Percentiles rank a stretch among this genome's conserved stretches.
These are phyloP conservation scores for Thereva nobilitata DNA, from an alignment of 2,888 invertebrate genomes.

Conservation along the genomic window DNA sequence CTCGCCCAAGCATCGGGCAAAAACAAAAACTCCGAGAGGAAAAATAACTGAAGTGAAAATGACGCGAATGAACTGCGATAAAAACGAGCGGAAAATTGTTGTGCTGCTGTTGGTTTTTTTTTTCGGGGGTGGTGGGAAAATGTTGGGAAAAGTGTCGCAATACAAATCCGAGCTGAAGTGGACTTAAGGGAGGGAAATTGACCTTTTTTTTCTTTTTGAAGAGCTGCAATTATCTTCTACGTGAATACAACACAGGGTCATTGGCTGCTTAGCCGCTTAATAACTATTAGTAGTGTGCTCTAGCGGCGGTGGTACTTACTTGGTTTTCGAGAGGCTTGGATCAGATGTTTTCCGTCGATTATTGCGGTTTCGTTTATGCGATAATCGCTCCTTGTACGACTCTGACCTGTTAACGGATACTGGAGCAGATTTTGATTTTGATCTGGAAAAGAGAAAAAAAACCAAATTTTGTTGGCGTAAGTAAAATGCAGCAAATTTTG, in stretches of 20 bases:
- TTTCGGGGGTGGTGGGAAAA: too few relatives aligned
- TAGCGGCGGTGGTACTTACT: slow-evolving; percentile 59
- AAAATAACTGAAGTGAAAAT: slow-evolving; percentile 10
- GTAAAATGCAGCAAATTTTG: background rate
- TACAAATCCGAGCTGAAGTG: too few relatives aligned
- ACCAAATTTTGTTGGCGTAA: too few relatives aligned
- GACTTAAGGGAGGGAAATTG: too few relatives aligned
- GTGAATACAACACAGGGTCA: too few relatives aligned
- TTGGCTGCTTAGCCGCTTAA: too few relatives aligned
- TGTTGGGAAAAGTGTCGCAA: too few relatives aligned
- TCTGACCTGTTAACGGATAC: slow-evolving; percentile 68
- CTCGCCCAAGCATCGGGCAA: background rate
- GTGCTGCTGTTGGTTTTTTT: background rate
- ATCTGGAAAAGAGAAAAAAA: slow-evolving; percentile 30
- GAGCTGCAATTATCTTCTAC: too few relatives aligned
- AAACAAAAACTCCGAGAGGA: background rate
- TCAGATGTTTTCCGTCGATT: slow-evolving; percentile 79
- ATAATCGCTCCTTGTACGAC: slow-evolving; percentile 72
- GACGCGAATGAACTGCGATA: background rate
- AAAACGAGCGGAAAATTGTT: slow-evolving; percentile 5
- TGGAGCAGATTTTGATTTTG: slow-evolving; percentile 55
- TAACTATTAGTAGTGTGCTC: too few relatives aligned
- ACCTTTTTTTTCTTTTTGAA: too few relatives aligned
- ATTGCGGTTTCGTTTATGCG: slow-evolving; percentile 67
- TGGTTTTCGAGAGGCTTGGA: slow-evolving; percentile 74